These are phyloP conservation scores for Cryptus viduatorius DNA, from an alignment of 2,888 invertebrate genomes.

Conservation along the genomic window DNA sequence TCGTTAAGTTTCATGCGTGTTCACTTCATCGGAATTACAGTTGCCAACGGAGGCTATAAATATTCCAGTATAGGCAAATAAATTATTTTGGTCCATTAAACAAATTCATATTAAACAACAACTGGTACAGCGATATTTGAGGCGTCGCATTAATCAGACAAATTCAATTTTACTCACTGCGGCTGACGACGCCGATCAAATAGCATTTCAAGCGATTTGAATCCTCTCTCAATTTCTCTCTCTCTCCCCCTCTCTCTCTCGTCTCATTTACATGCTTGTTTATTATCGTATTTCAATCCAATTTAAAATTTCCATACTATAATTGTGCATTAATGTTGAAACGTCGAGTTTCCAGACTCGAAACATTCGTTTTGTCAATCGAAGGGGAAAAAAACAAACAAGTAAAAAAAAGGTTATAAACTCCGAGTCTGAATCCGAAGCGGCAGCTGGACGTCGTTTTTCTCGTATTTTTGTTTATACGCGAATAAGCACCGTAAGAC, in stretches of 20 bases:
- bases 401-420: background rate
- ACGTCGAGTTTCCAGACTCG: background rate
- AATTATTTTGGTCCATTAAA: background rate
- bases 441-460: background rate
- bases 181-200: background rate
- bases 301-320: slow-evolving; percentile 21
- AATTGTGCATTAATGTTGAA: background rate
- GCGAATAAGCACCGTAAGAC: slow-evolving; percentile 1
- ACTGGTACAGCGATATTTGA: background rate
- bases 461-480: slow-evolving; percentile 4
- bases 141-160: background rate
- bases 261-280: background rate
- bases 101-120: background rate
- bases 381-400: background rate
- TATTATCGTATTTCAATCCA: background rate
- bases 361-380: slow-evolving; percentile 8
- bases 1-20: too few species aligned
- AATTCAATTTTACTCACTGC: background rate
- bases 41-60: too few species aligned
- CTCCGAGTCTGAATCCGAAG: background rate
- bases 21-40: too few species aligned
- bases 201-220: background rate
- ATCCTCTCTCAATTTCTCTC: background rate
- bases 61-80: background rate
- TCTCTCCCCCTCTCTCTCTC: too few species aligned